Conservation (phyloP, 2,888 invertebrate species). For the Scotopteryx bipunctaria region DNA sequence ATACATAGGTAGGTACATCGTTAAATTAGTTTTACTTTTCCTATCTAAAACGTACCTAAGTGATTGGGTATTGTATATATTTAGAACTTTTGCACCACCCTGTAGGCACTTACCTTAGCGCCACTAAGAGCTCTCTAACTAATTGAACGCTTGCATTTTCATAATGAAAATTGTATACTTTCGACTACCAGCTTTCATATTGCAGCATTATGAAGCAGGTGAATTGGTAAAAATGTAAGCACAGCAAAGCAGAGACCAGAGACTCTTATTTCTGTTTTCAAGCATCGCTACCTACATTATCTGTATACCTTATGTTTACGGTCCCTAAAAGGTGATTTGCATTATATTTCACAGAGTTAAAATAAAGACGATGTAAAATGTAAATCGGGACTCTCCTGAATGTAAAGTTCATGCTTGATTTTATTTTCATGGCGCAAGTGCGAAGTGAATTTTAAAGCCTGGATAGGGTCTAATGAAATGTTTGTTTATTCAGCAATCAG, state of each 20-base stretch:
- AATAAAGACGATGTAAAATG: slow-evolving; percentile 65
- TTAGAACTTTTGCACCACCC: neutral
- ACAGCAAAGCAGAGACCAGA: neutral
- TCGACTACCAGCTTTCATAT: neutral
- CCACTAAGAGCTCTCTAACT: too few species aligned
- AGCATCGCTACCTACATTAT: neutral
- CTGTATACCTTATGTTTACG: slow-evolving; percentile 30
- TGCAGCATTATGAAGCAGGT: slow-evolving; percentile 1
- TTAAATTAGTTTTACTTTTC: too few species aligned
- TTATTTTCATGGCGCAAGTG: slow-evolving; percentile 61
- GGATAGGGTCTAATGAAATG: slow-evolving; percentile 50
- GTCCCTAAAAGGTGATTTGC: slow-evolving; percentile 53
- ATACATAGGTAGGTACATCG: neutral
- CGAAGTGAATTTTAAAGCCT: slow-evolving; percentile 60
- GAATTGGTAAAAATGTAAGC: slow-evolving; percentile 7
- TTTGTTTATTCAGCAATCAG: slow-evolving; percentile 16
- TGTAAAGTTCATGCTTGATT: slow-evolving; percentile 71
- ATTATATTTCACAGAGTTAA: slow-evolving; percentile 60
- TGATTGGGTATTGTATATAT: neutral
- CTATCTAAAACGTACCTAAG: neutral
- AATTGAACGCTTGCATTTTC: neutral
- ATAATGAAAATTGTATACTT: slow-evolving; percentile 5
- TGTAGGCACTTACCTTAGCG: neutral
- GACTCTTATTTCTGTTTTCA: slow-evolving; percentile 3
- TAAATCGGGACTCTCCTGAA: slow-evolving; percentile 61